Conservation (phyloP, 1,140 invertebrate species). For the Bombus haemorrhoidalis region DNA sequence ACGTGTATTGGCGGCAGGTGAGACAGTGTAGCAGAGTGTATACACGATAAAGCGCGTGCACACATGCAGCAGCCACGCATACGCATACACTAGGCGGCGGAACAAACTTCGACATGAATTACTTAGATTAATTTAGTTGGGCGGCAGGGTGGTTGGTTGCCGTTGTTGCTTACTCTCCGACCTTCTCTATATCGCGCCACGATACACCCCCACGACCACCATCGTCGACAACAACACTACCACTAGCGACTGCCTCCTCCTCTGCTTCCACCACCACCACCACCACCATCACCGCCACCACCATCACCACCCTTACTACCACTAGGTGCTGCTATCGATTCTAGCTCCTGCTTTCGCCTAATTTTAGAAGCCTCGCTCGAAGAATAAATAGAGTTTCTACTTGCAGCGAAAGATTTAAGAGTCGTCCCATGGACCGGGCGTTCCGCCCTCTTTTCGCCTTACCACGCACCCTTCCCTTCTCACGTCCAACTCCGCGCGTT, state of each 20-base stretch:
- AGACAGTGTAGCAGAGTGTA: conserved; percentile 15
- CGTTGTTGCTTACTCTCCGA: conserved; percentile 72
- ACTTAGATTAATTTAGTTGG: conserved; percentile 81
- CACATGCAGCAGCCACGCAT: conserved; percentile 17
- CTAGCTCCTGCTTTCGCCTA: conserved; percentile 76
- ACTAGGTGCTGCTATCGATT: conserved; percentile 74
- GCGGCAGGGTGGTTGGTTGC: conserved; percentile 69
- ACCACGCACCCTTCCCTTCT: no score
- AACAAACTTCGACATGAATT: conserved; percentile 80
- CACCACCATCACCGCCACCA: conserved; percentile 53
- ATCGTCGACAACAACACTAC: conserved; percentile 44
- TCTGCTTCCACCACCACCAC: conserved; percentile 17
- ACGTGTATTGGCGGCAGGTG: neutral
- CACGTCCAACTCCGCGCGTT: neutral
- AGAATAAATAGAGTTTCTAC: conserved; percentile 61
- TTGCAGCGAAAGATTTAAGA: conserved; percentile 17
- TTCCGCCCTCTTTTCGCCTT: neutral
- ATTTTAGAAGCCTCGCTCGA: conserved; percentile 71
- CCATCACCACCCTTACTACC: conserved; percentile 31
- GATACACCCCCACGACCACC: conserved; percentile 55
- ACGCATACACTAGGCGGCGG: conserved; percentile 60
- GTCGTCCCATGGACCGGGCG: neutral
- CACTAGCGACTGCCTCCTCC: conserved; percentile 54
- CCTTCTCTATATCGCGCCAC: conserved; percentile 65
- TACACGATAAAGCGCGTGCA: conserved; percentile 19